These are phyloP conservation scores for Aythya baeri DNA, from an alignment of 2,113 vertebrate species.

Conservation along the genomic window DNA sequence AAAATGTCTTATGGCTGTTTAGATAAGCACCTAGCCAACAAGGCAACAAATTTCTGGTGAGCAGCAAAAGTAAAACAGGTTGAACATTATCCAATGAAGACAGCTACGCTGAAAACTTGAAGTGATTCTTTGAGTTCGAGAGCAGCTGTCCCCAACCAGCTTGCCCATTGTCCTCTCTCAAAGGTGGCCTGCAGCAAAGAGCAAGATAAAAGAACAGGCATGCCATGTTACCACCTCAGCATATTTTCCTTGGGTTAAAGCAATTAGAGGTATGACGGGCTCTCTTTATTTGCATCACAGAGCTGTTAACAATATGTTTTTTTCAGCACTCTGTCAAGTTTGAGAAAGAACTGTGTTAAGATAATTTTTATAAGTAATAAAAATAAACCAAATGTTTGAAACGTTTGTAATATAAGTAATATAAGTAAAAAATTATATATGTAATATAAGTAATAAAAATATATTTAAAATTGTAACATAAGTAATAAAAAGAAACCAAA, in stretches of 20 bases:
- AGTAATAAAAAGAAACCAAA: background rate
- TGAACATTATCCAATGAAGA: background rate
- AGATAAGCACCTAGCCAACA: background rate
- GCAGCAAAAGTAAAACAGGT: background rate
- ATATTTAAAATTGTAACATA: too few species aligned
- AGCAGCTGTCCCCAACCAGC: background rate
- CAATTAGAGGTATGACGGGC: fast-evolving
- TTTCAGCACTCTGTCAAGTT: background rate
- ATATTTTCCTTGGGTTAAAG: background rate
- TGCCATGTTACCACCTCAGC: background rate
- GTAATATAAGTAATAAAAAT: background rate
- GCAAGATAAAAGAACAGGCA: background rate
- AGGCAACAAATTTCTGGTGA: background rate
- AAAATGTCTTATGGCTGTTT: background rate
- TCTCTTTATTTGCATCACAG: background rate
- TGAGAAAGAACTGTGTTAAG: background rate
- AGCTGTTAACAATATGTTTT: background rate
- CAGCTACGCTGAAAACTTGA: background rate
- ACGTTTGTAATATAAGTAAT: background rate
- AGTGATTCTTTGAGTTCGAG: background rate
- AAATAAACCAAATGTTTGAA: background rate
- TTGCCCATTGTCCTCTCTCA: background rate
- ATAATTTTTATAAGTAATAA: background rate
- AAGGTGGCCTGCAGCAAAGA: background rate
- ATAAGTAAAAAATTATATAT: too few species aligned